Base-by-base conservation (phyloP, 2,888 invertebrate genomes). In the Bedellia somnulentella region DNA sequence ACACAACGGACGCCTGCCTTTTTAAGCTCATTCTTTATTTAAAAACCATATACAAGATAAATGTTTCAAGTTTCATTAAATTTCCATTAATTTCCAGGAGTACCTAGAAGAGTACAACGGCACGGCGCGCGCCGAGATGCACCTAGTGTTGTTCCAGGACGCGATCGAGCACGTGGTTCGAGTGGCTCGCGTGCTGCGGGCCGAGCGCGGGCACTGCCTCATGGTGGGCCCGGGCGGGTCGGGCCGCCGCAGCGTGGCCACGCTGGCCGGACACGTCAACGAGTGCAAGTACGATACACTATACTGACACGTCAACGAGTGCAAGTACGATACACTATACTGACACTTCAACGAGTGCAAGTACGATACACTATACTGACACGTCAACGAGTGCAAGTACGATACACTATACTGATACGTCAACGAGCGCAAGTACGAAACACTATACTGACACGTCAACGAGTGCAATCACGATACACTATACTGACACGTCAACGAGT, bases 141-240 rank as follows among this genome's bases (percentile, higher is more conserved):
- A 82, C 41, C 61, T 94, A 30, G 92, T 94, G 35, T 81, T 94
- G 49, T 94, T 94, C 70, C 80, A 86, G 73, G 94, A 93, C 57
- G 92, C 91, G 1, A 71, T 94, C 34, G 92, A 94, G 57, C 94
- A 95, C 52, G 80, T 90, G 31, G 86, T 89, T n/a, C 79, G 93
- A 16, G 79, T 93, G 29, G 89, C 91, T 1, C 81, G 95, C 22
- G 86, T 95, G 37, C 61, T 96, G 41, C 75, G 93, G 9, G 85
- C 87, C 5, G 92, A 93, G 58, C 80, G 93, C 21, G 94, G 95
- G 4, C 93, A 95, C 59, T 88, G 89, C 12, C 78, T 96, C 23
- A 70, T 95, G 40, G 91, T 94, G 14, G 92, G 92, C 1, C 88
- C 91, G 0, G 92, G 93, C 4, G 94, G 96, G 23, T 87, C 92